phyloP scores from a whole-genome alignment of 2,888 invertebrate species.

The Diarsia dahlii region DNA sequence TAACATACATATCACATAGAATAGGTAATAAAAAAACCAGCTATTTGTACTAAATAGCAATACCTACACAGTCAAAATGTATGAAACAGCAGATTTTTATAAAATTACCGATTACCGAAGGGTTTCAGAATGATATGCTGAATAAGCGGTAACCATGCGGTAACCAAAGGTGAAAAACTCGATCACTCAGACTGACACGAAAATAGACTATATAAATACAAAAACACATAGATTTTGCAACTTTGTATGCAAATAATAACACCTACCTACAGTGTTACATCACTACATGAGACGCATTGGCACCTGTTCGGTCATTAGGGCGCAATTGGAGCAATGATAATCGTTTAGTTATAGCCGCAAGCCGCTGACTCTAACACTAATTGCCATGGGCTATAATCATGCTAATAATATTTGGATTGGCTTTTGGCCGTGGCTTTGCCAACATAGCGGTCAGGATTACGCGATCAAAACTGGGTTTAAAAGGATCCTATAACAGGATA shows the following conservation, averaged over 20 bases:
- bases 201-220: background rate
- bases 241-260: background rate
- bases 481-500: no score
- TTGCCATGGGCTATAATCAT: background rate
- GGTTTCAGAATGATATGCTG: no score
- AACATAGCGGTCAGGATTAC: background rate
- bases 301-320: slow-evolving; percentile 1
- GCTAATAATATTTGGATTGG: background rate
- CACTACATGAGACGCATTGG: background rate
- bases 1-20: no score
- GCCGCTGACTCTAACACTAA: background rate
- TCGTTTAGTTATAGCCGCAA: background rate
- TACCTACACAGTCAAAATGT: no score
- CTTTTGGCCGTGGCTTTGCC: background rate
- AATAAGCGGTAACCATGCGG: no score
- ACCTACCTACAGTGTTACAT: background rate
- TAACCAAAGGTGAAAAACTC: no score
- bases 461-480: background rate
- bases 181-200: background rate
- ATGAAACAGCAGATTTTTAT: no score
- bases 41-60: no score
- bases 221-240: background rate
- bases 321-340: background rate
- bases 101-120: no score
- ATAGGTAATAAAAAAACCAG: no score